Percentiles rank a stretch among this genome's conserved stretches.
Conservation (phyloP, 2,888 invertebrate genomes). For the Cacoxenus indagator region DNA sequence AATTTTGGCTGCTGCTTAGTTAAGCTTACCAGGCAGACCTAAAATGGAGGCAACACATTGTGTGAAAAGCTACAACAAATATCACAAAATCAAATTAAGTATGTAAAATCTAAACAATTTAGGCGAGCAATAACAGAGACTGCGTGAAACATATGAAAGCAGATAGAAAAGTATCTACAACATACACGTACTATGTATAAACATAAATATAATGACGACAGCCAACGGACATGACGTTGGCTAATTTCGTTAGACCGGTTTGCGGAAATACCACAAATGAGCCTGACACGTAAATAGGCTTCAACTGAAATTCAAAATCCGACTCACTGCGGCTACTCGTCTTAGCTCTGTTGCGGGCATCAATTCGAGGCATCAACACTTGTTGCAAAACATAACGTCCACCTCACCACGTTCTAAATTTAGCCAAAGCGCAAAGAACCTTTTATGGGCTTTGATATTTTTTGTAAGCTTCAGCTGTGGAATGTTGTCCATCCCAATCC, state of each 20-base stretch:
- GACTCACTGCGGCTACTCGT: neutral
- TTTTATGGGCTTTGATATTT: conserved; percentile 54
- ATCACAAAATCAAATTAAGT: no score
- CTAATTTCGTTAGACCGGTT: conserved; percentile 50
- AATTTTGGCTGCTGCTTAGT: neutral
- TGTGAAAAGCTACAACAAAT: no score
- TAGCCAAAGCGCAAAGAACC: conserved; percentile 48
- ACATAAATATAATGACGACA: conserved; percentile 35
- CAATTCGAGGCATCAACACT: neutral
- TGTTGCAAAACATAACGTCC: neutral
- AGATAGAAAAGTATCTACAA: conserved; percentile 42
- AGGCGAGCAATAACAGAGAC: no score
- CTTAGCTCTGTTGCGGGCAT: neutral
- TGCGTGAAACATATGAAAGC: no score
- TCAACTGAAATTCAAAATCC: no score
- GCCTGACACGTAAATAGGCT: neutral
- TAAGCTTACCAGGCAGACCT: no score
- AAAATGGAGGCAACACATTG: no score
- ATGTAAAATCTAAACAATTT: no score
- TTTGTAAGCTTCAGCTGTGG: neutral
- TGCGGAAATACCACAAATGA: conserved; percentile 55
- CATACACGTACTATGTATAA: conserved; percentile 36
- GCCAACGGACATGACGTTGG: conserved; percentile 28
- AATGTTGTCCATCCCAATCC: neutral
- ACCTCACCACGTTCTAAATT: conserved; percentile 50